These are phyloP conservation scores for Amphiprion ocellaris DNA, from an alignment of 2,113 vertebrate genomes.

Conservation along the genomic window DNA sequence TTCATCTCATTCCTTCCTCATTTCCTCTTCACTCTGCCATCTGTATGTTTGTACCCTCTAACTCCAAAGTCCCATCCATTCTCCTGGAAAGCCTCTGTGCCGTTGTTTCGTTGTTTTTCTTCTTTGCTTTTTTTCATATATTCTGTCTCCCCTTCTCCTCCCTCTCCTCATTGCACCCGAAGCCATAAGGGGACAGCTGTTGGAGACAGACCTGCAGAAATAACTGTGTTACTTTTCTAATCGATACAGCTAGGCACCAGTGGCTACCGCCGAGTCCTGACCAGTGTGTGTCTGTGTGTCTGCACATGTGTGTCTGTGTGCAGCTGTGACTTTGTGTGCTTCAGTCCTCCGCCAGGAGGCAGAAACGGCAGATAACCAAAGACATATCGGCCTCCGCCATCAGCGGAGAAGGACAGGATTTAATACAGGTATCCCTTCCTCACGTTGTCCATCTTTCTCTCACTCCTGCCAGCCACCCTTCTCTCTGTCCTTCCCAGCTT, in stretches of 20 bases:
- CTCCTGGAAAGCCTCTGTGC: constrained; percentile 33
- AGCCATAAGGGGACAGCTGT: constrained; percentile 69
- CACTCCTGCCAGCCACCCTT: constrained; percentile 12
- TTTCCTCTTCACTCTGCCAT: neutral
- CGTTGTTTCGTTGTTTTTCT: constrained; percentile 30
- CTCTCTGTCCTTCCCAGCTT: constrained; percentile 20
- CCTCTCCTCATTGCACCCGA: constrained; percentile 26
- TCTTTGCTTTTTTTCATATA: neutral
- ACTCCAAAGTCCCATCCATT: constrained; percentile 41
- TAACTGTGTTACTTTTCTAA: constrained; percentile 79
- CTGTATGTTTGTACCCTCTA: constrained; percentile 5
- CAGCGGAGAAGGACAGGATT: constrained; percentile 55
- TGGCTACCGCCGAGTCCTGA: constrained; percentile 57
- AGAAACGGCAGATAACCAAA: constrained; percentile 69
- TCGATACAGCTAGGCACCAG: constrained; percentile 78
- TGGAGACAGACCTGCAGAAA: constrained; percentile 78
- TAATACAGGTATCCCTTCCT: constrained; percentile 52
- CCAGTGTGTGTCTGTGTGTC: constrained; percentile 45
- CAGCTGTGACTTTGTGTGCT: constrained; percentile 37
- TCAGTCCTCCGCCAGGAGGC: constrained; percentile 52
- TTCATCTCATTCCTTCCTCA: constrained; percentile 27
- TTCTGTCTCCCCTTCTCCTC: neutral
- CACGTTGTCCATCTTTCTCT: constrained; percentile 31
- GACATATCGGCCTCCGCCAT: constrained; percentile 59
- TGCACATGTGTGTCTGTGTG: constrained; percentile 32